Evolutionary conservation across 2,113 vertebrate genomes (phyloP).

Genomic region (Ovibos moschatus): DNA sequence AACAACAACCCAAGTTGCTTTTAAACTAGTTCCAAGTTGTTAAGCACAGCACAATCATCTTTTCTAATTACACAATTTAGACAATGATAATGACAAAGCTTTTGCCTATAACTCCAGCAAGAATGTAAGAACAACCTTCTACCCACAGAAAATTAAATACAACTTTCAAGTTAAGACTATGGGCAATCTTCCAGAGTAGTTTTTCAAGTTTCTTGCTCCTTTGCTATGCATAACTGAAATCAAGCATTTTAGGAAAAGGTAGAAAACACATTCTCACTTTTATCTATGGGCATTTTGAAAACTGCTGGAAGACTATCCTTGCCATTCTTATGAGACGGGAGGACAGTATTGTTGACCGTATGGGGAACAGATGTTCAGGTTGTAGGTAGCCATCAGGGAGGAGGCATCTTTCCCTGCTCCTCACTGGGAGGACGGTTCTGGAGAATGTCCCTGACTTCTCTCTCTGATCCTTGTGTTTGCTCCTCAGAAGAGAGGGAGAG

Average conservation of each 20-base stretch:
- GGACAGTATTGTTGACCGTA: not conserved
- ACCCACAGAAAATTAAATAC: not conserved
- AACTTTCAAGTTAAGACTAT: not conserved
- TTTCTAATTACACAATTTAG: not conserved
- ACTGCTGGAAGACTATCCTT: not conserved
- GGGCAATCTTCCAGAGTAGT: not conserved
- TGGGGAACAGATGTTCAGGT: not conserved
- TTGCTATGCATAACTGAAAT: not conserved
- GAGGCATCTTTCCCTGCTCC: not conserved
- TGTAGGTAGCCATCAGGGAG: not conserved
- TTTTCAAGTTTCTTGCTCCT: not conserved
- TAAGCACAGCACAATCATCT: not conserved
- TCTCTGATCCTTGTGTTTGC: not conserved
- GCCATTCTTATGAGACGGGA: not conserved
- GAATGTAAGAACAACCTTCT: not conserved
- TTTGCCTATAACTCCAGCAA: not conserved
- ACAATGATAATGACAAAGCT: not conserved
- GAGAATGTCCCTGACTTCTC: not conserved
- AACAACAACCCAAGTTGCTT: slow-evolving; percentile 3
- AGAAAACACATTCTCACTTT: not conserved
- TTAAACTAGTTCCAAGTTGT: not conserved
- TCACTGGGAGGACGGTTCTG: not conserved
- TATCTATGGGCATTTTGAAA: not conserved
- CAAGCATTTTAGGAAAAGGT: not conserved
- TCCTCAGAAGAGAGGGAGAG: not conserved